Evolutionary conservation across 1,140 invertebrate genomes (phyloP).

Genomic region (Geopemphigus sp.): DNA sequence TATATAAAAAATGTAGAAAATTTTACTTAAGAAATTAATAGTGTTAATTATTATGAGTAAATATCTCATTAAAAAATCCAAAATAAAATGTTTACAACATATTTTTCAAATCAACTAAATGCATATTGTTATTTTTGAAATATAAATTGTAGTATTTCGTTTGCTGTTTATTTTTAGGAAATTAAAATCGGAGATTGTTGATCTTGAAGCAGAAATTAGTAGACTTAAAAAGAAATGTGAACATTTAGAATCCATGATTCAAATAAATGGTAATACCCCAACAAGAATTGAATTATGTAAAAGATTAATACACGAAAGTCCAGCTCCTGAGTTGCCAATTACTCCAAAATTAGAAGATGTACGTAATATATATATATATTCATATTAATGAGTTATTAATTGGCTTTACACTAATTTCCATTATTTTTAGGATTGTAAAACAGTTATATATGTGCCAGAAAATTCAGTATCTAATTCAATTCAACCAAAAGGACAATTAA

Average conservation of each 20-base stretch:
- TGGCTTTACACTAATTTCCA: background rate
- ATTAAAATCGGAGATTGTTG: slow-evolving; percentile 40
- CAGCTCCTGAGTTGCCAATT: slow-evolving; percentile 15
- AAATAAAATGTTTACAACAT: too few species aligned
- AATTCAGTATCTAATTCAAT: background rate
- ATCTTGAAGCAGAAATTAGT: slow-evolving; percentile 44
- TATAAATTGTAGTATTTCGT: too few species aligned
- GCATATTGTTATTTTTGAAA: background rate
- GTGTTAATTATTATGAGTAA: too few species aligned
- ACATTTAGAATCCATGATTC: slow-evolving; percentile 28
- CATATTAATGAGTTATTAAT: background rate
- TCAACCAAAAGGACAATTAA: slow-evolving; percentile 34
- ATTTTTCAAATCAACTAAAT: too few species aligned
- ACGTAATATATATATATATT: background rate
- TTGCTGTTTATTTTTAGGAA: slow-evolving; percentile 13
- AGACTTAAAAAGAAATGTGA: slow-evolving; percentile 41
- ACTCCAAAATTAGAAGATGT: slow-evolving; percentile 5
- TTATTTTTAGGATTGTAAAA: slow-evolving; percentile 17
- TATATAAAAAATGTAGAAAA: too few species aligned
- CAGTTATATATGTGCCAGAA: background rate
- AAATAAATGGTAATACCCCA: slow-evolving; percentile 21
- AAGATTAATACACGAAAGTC: slow-evolving; percentile 38
- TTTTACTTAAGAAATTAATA: too few species aligned
- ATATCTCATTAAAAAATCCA: too few species aligned
- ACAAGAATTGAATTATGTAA: slow-evolving; percentile 36